A percentile compares a stretch with the other conserved stretches of the same genome.
phyloP scores from a whole-genome alignment of 1,140 invertebrate genomes.

The Littorina saxatilis region DNA sequence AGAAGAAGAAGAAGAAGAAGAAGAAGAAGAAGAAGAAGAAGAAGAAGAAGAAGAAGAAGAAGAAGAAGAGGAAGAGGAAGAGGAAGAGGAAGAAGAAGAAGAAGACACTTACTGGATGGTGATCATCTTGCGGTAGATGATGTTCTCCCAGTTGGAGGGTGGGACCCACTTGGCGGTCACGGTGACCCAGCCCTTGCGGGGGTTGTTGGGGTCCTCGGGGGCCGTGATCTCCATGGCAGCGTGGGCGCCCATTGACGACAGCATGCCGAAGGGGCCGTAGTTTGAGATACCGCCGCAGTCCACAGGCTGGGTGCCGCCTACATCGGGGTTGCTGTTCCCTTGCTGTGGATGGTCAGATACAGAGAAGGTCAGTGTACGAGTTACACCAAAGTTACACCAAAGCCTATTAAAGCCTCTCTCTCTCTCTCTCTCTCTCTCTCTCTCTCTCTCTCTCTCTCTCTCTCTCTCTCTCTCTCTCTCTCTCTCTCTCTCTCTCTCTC shows the following conservation, averaged over 20 bases:
- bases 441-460: too few species aligned
- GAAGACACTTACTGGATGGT: constrained; percentile 6
- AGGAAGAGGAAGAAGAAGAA: too few species aligned
- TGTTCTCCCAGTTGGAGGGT: constrained; percentile 32
- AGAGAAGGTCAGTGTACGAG: not conserved
- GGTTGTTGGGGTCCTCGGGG: not conserved
- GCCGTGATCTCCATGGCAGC: constrained; percentile 10
- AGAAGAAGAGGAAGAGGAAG: too few species aligned
- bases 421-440: too few species aligned
- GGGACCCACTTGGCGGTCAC: constrained; percentile 22
- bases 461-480: too few species aligned
- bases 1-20: not conserved
- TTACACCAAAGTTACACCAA: not conserved
- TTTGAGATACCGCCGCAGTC: constrained; percentile 24
- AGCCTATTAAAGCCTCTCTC: not conserved
- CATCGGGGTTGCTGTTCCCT: not conserved
- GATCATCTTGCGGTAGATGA: constrained; percentile 23
- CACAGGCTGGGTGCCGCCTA: constrained; percentile 10
- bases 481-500: too few species aligned
- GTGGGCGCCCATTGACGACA: constrained; percentile 19
- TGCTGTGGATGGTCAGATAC: not conserved
- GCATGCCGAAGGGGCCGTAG: constrained; percentile 28
- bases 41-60: not conserved
- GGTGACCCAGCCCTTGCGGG: constrained; percentile 7
- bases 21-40: not conserved